Percentiles rank a stretch among this genome's conserved stretches.
Conservation (phyloP, 2,797 vertebrate species). For the Pangasius sanitwongsei region DNA sequence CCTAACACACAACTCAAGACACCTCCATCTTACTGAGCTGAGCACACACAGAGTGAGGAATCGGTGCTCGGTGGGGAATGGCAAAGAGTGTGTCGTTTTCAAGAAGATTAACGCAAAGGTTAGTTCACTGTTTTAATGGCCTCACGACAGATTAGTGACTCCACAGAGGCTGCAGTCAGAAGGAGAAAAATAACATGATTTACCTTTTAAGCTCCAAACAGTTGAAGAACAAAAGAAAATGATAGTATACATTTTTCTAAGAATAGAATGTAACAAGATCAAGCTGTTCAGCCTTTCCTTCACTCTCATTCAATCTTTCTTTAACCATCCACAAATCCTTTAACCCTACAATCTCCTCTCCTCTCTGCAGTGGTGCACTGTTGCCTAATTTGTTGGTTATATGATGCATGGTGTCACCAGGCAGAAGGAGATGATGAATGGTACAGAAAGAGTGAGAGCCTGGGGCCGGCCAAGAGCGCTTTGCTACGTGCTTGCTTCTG, state of each 20-base stretch:
- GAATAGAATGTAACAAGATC: not conserved
- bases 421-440: conserved; percentile 55
- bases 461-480: conserved; percentile 63
- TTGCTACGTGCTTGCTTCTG: conserved; percentile 65
- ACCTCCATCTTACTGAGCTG: conserved; percentile 23
- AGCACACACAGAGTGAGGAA: conserved; percentile 14
- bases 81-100: conserved; percentile 15
- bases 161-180: conserved; percentile 3
- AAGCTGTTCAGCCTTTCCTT: not conserved
- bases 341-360: conserved; percentile 36
- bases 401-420: conserved; percentile 54
- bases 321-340: conserved; percentile 12
- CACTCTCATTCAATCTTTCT: conserved; percentile 6
- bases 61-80: conserved; percentile 7
- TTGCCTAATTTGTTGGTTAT: conserved; percentile 50
- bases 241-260: not conserved
- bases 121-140: conserved; percentile 38
- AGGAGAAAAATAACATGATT: conserved; percentile 27
- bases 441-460: conserved; percentile 55
- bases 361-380: conserved; percentile 42
- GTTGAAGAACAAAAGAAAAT: not conserved
- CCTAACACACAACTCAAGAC: conserved; percentile 44
- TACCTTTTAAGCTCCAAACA: conserved; percentile 6
- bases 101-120: conserved; percentile 26
- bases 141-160: conserved; percentile 29